These are phyloP conservation scores for Brassicogethes aeneus DNA, from an alignment of 2,888 invertebrate species.

Conservation along the genomic window DNA sequence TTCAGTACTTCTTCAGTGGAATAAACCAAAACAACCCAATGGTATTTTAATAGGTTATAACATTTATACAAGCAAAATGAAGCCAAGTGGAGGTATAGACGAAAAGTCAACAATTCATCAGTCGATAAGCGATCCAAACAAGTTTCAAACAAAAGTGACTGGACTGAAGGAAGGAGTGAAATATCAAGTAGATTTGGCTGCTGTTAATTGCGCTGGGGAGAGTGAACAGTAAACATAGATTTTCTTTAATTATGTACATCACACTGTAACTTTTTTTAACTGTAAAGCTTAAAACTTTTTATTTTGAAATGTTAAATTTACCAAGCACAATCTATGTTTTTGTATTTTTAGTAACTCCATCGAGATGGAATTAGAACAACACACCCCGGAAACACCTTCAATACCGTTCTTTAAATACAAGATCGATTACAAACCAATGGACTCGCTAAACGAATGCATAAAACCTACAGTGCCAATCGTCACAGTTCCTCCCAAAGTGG, in stretches of 20 bases:
- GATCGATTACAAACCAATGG: constrained; percentile 24
- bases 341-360: constrained; percentile 23
- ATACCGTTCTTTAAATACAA: constrained; percentile 28
- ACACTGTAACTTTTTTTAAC: not conserved
- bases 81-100: constrained; percentile 17
- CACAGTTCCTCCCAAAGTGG: not conserved
- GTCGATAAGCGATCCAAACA: constrained; percentile 25
- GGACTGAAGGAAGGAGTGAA: constrained; percentile 24
- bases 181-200: constrained; percentile 27
- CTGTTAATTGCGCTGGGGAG: constrained; percentile 32
- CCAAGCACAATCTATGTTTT: too few relatives aligned
- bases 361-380: constrained; percentile 24
- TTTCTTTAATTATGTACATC: too few relatives aligned
- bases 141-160: constrained; percentile 28
- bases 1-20: constrained; percentile 29
- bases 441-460: constrained; percentile 20
- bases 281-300: too few relatives aligned
- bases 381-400: constrained; percentile 23
- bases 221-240: constrained; percentile 24
- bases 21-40: constrained; percentile 27
- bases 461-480: not conserved
- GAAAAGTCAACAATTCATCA: constrained; percentile 23
- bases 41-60: constrained; percentile 30
- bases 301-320: too few relatives aligned
- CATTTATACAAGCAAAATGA: constrained; percentile 27